phyloP scores from a whole-genome alignment of 2,113 vertebrate species.

The Barnardius zonarius region DNA sequence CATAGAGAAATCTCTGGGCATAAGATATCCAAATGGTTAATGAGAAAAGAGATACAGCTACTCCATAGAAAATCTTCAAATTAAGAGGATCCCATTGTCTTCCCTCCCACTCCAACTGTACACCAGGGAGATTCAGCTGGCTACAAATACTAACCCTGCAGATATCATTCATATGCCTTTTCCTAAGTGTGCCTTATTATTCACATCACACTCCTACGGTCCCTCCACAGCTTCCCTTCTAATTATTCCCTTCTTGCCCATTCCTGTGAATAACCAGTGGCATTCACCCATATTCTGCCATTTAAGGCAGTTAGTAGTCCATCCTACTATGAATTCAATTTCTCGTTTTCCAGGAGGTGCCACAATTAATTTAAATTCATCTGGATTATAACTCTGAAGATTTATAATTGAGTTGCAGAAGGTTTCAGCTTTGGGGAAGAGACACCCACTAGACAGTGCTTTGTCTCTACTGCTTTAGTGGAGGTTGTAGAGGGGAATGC shows the following conservation, averaged over 20 bases:
- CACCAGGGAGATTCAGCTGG: constrained; percentile 46
- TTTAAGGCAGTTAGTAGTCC: constrained; percentile 31
- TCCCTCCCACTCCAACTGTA: constrained; percentile 19
- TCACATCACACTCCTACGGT: constrained; percentile 43
- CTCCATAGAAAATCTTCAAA: background rate
- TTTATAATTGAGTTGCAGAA: background rate
- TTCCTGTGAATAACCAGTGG: constrained; percentile 35
- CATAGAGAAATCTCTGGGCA: background rate
- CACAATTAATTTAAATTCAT: constrained; percentile 3
- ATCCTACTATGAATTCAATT: background rate
- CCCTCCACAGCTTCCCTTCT: constrained; percentile 26
- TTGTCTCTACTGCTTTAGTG: accelerated
- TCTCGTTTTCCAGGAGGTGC: background rate
- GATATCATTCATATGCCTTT: constrained; percentile 54
- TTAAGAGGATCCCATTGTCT: constrained; percentile 37
- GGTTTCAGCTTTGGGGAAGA: background rate
- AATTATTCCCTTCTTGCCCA: constrained; percentile 47
- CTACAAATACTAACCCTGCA: constrained; percentile 57
- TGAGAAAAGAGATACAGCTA: background rate
- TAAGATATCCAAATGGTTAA: background rate
- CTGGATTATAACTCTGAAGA: background rate
- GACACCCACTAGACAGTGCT: background rate
- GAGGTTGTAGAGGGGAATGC: background rate
- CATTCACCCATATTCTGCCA: constrained; percentile 40
- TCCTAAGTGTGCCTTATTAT: constrained; percentile 41